Percentiles rank a stretch among this genome's conserved stretches.
These are phyloP conservation scores for Luidia sarsii DNA, from an alignment of 53 echinoderm and acorn worm genomes.

Conservation along the genomic window DNA sequence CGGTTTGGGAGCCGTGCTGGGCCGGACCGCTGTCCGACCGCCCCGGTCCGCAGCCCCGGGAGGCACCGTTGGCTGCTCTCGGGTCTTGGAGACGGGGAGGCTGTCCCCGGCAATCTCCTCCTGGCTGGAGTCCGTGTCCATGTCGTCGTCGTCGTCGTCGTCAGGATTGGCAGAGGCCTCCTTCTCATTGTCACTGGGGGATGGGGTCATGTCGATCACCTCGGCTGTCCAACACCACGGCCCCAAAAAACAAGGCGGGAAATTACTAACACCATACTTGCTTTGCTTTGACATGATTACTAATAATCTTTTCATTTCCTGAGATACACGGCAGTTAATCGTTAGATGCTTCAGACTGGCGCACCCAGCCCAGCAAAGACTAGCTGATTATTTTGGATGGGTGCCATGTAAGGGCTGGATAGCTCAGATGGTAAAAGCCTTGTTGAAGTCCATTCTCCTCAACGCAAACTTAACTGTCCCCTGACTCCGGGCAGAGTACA, in stretches of 20 bases:
- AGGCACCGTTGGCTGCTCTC: background rate
- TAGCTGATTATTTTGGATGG: no score
- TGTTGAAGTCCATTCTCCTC: no score
- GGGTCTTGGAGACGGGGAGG: conserved; percentile 14
- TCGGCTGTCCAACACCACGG: conserved; percentile 7
- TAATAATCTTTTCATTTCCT: no score
- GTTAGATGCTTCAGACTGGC: no score
- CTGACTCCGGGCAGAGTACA: no score
- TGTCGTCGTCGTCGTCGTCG: conserved; percentile 42
- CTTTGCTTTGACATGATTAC: no score
- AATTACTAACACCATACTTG: no score
- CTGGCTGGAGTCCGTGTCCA: conserved; percentile 18
- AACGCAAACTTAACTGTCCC: no score
- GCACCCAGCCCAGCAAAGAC: no score
- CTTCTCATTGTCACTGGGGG: conserved; percentile 49
- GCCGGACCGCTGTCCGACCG: background rate
- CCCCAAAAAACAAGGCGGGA: background rate
- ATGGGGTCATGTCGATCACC: conserved; percentile 38
- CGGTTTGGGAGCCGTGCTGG: background rate
- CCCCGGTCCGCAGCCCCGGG: background rate
- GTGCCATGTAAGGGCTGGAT: no score
- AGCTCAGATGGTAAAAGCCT: no score
- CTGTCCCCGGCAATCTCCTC: conserved; percentile 27
- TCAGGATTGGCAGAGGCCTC: conserved; percentile 13
- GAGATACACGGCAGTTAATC: no score